Conservation (phyloP, 2,113 vertebrate genomes). For the Saguinus imperator region DNA sequence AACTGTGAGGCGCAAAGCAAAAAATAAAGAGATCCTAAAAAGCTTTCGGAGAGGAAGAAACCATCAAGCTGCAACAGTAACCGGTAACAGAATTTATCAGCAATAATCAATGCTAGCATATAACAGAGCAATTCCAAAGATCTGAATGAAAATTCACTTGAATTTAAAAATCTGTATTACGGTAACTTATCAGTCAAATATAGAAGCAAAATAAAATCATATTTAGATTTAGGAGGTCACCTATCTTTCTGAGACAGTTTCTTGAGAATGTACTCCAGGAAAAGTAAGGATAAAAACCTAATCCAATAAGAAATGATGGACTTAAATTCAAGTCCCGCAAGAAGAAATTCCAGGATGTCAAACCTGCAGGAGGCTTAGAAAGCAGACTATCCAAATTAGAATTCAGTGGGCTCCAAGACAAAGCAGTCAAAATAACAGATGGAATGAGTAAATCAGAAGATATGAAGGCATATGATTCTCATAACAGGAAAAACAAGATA, state of each 20-base stretch:
- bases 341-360: not conserved
- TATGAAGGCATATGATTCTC: not conserved
- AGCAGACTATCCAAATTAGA: not conserved
- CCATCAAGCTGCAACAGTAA: not conserved
- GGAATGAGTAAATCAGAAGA: not conserved
- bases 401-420: not conserved
- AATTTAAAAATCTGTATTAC: not conserved
- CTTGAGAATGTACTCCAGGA: not conserved
- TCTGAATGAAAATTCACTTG: not conserved
- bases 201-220: not conserved
- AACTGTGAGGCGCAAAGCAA: not conserved
- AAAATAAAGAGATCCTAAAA: not conserved
- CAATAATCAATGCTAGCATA: not conserved
- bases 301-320: not conserved
- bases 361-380: not conserved
- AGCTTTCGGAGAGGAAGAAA: not conserved
- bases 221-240: not conserved
- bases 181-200: not conserved
- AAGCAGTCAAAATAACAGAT: not conserved
- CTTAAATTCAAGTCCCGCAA: not conserved
- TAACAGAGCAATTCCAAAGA: not conserved
- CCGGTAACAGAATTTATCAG: not conserved
- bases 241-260: conserved; percentile 11
- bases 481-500: not conserved
- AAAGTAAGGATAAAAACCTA: not conserved